Base-by-base conservation (phyloP, 2,797 vertebrate species). In the Danionella dracula region DNA sequence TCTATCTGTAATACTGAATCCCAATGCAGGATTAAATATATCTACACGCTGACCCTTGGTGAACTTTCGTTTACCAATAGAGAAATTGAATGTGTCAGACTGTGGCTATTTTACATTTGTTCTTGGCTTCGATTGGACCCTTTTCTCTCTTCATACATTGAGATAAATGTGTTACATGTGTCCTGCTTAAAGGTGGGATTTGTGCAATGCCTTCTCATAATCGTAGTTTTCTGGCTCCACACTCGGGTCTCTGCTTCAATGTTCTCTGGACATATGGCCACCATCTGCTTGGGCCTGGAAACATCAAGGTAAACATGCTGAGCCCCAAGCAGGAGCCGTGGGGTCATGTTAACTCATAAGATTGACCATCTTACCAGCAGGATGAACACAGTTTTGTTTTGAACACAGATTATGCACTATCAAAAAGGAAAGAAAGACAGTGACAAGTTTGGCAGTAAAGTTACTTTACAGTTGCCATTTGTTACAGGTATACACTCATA, bases 251-350 rank as follows among this genome's bases (percentile, higher is more conserved):
- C 51, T 32, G 72, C 55, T 58, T 68, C 31, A 51, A 42, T 66
- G 71, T 71, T 44, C 75, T 17, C 9, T 6, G 48, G 80, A 79
- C 88, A 87, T 84, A 87, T 87, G 84, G 83, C 16, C 67, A 49
- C 86, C 88, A 88, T 88, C 86, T 89, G 87, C 71, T 44, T 44
- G 2, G 60, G 44, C 68, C 66, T 76, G 53, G 77, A 68, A 73
- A 72, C 13, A 76, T 41, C 9, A 76, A 76, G 74, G 81, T 70
- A 73, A 73, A 68, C 71, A 71, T 73, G 72, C 76, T 44, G 75
- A 75, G 79, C 65, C 53, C 61, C 64, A 65, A 74, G 78, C 66
- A 21, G 58, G 66, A 59, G 57, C 71, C 71, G 17, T 59, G 69
- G 65, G 81, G 76, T 79, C 63, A 48, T 19, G 56, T 76, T 73